Percentiles rank a stretch among this genome's conserved stretches.
Evolutionary conservation across 2,797 vertebrate genomes (phyloP).

Genomic region (Parambassis ranga): DNA sequence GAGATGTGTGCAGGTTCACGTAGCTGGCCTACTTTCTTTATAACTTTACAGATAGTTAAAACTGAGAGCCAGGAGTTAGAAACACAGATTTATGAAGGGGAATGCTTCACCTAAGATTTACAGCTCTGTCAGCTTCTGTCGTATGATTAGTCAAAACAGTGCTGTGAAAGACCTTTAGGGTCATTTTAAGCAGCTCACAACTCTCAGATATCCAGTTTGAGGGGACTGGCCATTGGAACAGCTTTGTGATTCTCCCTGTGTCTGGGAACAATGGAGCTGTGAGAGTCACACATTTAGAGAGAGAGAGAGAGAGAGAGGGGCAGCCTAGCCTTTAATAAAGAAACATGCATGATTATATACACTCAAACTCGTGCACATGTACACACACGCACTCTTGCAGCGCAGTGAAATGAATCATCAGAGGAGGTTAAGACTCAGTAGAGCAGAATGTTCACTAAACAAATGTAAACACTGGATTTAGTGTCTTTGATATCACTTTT

Average conservation of each 20-base stretch:
- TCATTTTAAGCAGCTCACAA: background rate
- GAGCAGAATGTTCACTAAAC: constrained; percentile 53
- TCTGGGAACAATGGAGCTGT: background rate
- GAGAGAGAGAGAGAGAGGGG: constrained; percentile 4
- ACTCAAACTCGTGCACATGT: constrained; percentile 3
- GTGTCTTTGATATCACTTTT: constrained; percentile 43
- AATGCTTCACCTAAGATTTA: background rate
- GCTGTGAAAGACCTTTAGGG: constrained; percentile 1
- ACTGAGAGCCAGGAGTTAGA: constrained; percentile 3
- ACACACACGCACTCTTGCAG: constrained; percentile 10
- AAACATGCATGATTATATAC: background rate
- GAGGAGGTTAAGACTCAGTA: constrained; percentile 23
- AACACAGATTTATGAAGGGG: background rate
- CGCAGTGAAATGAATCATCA: constrained; percentile 48
- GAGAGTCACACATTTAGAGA: background rate
- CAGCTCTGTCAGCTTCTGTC: constrained; percentile 1
- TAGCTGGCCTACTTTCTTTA: constrained; percentile 17
- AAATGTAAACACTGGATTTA: constrained; percentile 35
- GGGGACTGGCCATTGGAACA: background rate
- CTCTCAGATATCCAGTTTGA: background rate
- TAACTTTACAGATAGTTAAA: constrained; percentile 26
- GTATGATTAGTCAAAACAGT: constrained; percentile 11
- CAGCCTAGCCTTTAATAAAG: constrained; percentile 14
- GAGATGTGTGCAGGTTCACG: constrained; percentile 15
- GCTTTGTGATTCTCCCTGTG: background rate